Evolutionary conservation across 2,797 vertebrate genomes (phyloP), one percentile per base, ranked within the genome.

Genomic region (Micrastur ruficollis): DNA sequence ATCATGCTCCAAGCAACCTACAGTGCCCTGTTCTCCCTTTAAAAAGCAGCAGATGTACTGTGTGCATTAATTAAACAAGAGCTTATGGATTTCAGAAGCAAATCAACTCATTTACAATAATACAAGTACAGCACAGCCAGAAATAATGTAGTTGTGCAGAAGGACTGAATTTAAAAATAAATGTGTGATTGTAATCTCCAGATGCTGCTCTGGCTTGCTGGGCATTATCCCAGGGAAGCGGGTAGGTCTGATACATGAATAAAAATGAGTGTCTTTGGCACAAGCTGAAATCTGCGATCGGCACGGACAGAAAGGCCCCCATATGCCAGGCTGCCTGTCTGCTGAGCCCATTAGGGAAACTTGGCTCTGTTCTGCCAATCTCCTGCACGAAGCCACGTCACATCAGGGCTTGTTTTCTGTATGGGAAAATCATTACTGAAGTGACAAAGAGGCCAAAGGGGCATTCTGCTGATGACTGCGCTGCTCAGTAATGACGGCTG

Each of bases 101-200:
- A 96, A 93, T 95, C 93, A 91, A 96, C 95, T 95, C 85, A 73
- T 97, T 97, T 97, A 97, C 96, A 97, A 93, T 86, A 96, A 97
- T 87, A 79, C 89, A 90, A 96, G 92, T 88, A 90, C 65, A 56
- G 92, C 92, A 90, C 87, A 94, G 93, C 84, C 91, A 96, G 93
- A 96, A 97, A 96, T 97, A 97, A 93, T 93, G 86, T 91, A 97
- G 93, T 66, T 93, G 92, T 92, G 84, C 93, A 96, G 97, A 97
- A 97, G 92, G 94, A 88, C 81, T 71, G 96, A 96, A 95, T 97
- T 96, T 95, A 95, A 94, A 97, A 96, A 96, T 94, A 96, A 94
- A 93, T 40, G 94, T 93, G 97, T 76, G 84, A 95, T 70, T 91
- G 87, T 95, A 92, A 94, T 93, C 92, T 93, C 95, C 95, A 96